These are phyloP conservation scores for Athalia rosae DNA, from an alignment of 2,888 invertebrate genomes.

Conservation along the genomic window DNA sequence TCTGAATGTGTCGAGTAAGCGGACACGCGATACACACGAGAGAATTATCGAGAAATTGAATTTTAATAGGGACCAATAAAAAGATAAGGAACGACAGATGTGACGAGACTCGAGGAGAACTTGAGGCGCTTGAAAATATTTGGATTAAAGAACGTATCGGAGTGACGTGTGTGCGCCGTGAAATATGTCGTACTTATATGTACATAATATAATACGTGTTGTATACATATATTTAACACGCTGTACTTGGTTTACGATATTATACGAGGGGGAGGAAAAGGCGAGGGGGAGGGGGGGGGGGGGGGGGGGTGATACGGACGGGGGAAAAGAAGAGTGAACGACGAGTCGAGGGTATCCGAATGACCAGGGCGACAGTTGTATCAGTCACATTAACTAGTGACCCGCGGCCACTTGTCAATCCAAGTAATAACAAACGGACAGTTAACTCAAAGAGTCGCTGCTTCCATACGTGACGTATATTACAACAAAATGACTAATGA, in stretches of 20 bases:
- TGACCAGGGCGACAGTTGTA: slow-evolving; percentile 43
- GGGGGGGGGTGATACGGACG: too few relatives aligned
- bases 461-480: slow-evolving; percentile 21
- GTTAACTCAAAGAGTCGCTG: slow-evolving; percentile 33
- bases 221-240: too few relatives aligned
- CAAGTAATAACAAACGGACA: slow-evolving; percentile 52
- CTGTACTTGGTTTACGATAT: too few relatives aligned
- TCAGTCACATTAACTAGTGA: slow-evolving; percentile 52
- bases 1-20: too few relatives aligned
- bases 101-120: slow-evolving; percentile 3
- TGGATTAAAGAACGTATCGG: slow-evolving; percentile 32
- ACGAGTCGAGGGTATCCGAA: slow-evolving; percentile 23
- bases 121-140: slow-evolving; percentile 10
- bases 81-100: slow-evolving; percentile 40
- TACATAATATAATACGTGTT: neutral
- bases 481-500: slow-evolving; percentile 35
- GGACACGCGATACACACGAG: slow-evolving; percentile 15
- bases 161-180: too few relatives aligned
- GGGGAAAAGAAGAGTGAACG: too few relatives aligned
- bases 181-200: too few relatives aligned
- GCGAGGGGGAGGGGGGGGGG: neutral
- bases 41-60: slow-evolving; percentile 58
- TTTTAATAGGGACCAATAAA: slow-evolving; percentile 59
- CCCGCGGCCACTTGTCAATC: slow-evolving; percentile 63
- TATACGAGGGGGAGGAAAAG: neutral